Percentiles rank a stretch among this genome's conserved stretches.
phyloP scores from a whole-genome alignment of 2,888 invertebrate genomes.

The Teinopalpus imperialis region DNA sequence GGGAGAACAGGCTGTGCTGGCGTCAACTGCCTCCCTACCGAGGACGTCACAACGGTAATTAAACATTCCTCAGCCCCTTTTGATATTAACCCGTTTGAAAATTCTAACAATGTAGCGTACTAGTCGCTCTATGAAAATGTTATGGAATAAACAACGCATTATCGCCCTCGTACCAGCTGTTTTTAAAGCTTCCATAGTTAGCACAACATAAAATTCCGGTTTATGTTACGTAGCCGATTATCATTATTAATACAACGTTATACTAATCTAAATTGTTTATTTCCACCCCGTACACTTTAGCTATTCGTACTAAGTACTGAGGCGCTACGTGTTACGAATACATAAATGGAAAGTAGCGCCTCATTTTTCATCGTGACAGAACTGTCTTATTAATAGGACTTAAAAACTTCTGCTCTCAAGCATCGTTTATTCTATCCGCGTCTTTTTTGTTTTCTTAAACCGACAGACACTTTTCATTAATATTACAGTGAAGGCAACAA shows the following conservation, averaged over 20 bases:
- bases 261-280: constrained; percentile 11
- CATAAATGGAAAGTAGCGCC: constrained; percentile 16
- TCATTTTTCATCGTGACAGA: constrained; percentile 26
- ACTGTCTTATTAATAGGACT: constrained; percentile 27
- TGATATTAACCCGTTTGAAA: constrained; percentile 71
- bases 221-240: not conserved
- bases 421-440: constrained; percentile 22
- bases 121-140: constrained; percentile 55
- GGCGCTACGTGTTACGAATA: constrained; percentile 17
- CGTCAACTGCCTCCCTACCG: constrained; percentile 43
- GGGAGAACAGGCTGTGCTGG: constrained; percentile 37
- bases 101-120: constrained; percentile 67
- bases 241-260: constrained; percentile 5
- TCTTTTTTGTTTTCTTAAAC: constrained; percentile 16
- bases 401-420: constrained; percentile 21
- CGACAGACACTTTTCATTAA: constrained; percentile 12
- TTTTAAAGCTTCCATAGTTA: constrained; percentile 30
- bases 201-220: constrained; percentile 20
- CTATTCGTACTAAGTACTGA: constrained; percentile 19
- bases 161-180: constrained; percentile 26
- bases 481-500: not conserved
- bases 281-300: constrained; percentile 18
- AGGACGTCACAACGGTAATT: constrained; percentile 67
- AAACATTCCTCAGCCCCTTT: constrained; percentile 65
- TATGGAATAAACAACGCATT: constrained; percentile 35